phyloP scores from a whole-genome alignment of 1,140 invertebrate species.

The Zaprionus kolodkinae region DNA sequence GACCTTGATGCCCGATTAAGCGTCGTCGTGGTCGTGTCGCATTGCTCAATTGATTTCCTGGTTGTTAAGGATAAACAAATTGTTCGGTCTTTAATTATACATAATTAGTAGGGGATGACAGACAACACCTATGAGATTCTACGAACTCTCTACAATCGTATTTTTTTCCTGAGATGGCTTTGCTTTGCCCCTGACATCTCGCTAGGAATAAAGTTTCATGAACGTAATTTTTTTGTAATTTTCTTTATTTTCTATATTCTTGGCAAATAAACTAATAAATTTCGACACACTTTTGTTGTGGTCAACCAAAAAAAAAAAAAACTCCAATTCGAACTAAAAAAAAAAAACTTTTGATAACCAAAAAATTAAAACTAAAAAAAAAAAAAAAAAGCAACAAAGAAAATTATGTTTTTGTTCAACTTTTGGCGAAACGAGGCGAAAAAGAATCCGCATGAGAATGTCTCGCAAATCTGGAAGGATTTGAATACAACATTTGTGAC shows the following conservation, averaged over 20 bases:
- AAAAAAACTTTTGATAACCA: background rate
- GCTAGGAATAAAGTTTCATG: background rate
- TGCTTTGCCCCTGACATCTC: constrained; percentile 6
- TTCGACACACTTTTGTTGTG: constrained; percentile 46
- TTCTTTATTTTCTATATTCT: constrained; percentile 6
- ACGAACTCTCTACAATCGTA: background rate
- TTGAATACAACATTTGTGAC: constrained; percentile 68
- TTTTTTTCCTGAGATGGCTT: background rate
- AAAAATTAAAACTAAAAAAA: background rate
- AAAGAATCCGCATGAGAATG: constrained; percentile 47
- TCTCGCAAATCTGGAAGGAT: constrained; percentile 66
- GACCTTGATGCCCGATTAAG: constrained; percentile 69
- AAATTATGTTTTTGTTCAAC: constrained; percentile 53
- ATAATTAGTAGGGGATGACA: constrained; percentile 20
- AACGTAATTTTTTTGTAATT: background rate
- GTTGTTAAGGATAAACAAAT: constrained; percentile 69
- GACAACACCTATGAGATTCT: constrained; percentile 16
- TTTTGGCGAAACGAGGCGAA: constrained; percentile 58
- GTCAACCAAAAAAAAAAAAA: constrained; percentile 50
- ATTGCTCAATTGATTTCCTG: constrained; percentile 52
- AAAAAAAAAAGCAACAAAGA: background rate
- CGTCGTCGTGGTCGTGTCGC: background rate
- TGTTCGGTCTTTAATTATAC: constrained; percentile 1
- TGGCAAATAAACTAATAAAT: constrained; percentile 21
- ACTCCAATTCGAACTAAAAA: background rate